Conservation (phyloP, 2,113 vertebrate species). For the Anseranas semipalmata region DNA sequence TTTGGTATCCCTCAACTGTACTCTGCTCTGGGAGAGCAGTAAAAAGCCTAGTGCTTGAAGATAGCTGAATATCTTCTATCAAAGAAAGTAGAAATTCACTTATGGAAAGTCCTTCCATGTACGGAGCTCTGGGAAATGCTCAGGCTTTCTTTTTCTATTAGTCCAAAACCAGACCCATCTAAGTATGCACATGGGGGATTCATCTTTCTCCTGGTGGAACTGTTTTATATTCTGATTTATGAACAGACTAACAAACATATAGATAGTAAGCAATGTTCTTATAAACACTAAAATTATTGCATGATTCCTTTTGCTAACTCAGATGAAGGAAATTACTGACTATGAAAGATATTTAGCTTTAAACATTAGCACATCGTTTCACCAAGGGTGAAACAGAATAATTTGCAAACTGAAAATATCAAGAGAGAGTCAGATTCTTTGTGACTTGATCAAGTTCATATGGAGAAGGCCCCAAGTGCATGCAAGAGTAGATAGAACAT, state of each 20-base stretch:
- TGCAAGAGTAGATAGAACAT: neutral
- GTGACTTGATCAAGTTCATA: neutral
- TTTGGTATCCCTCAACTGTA: neutral
- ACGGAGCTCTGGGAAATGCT: neutral
- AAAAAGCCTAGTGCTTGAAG: neutral
- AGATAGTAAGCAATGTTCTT: neutral
- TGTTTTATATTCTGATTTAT: slow-evolving; percentile 17
- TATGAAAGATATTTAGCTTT: neutral
- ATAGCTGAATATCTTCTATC: neutral
- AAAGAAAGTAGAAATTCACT: neutral
- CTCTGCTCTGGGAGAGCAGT: neutral
- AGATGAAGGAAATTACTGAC: neutral
- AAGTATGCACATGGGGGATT: fast-evolving
- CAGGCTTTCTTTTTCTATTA: neutral
- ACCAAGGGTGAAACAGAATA: neutral
- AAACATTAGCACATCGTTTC: neutral
- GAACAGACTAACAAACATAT: neutral
- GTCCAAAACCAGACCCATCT: neutral
- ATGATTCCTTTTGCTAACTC: neutral
- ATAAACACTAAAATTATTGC: neutral
- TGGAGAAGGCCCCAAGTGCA: fast-evolving
- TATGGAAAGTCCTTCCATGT: neutral
- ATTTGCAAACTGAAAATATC: neutral
- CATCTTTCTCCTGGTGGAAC: neutral
- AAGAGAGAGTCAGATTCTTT: neutral